Conservation (phyloP, 2,888 invertebrate genomes). For the Calliopum simillimum region DNA sequence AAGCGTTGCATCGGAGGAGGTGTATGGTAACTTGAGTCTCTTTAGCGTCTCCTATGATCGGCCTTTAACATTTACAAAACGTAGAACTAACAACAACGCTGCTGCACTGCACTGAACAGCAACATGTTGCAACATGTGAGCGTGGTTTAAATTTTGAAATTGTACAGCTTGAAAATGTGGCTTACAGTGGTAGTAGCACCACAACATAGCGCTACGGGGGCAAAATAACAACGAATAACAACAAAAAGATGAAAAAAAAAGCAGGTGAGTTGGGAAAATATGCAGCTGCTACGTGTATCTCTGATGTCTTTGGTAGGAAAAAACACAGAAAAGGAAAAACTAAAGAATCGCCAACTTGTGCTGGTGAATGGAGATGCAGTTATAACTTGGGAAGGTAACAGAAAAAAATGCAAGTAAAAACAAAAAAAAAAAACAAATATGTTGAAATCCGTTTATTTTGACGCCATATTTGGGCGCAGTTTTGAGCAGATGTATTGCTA, state of each 20-base stretch:
- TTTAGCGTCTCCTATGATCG: background rate
- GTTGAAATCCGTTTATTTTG: slow-evolving; percentile 17
- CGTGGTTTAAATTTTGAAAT: background rate
- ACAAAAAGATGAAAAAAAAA: background rate
- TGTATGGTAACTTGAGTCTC: too few relatives aligned
- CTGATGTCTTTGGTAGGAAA: background rate
- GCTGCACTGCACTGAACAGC: too few relatives aligned
- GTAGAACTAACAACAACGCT: background rate
- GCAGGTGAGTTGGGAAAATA: background rate
- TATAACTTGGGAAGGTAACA: background rate
- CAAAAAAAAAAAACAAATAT: background rate
- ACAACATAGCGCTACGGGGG: background rate
- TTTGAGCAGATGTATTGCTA: background rate
- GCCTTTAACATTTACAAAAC: slow-evolving; percentile 21
- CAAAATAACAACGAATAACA: background rate
- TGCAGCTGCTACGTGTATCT: slow-evolving; percentile 8
- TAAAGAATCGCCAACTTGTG: background rate
- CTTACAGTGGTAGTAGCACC: background rate
- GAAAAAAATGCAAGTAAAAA: background rate
- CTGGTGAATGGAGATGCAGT: slow-evolving; percentile 3
- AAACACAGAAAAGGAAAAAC: too few relatives aligned
- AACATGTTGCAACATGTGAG: slow-evolving; percentile 23
- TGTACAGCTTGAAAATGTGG: background rate
- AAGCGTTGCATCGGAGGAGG: too few relatives aligned
- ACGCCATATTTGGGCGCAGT: slow-evolving; percentile 11